These are phyloP conservation scores for Melanotaenia boesemani DNA, from an alignment of 2,797 vertebrate species.

Conservation along the genomic window DNA sequence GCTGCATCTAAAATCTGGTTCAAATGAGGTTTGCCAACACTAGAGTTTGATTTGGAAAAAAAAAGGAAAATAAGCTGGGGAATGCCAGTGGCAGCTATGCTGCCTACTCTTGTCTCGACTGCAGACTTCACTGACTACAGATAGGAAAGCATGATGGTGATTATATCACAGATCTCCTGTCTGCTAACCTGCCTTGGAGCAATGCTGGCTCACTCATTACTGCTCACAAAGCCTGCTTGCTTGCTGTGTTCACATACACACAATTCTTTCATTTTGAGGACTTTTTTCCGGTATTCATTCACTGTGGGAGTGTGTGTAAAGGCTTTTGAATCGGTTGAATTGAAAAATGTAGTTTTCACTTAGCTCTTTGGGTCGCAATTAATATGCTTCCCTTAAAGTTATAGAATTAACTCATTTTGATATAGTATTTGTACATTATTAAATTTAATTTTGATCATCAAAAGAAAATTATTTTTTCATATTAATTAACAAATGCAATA, in stretches of 20 bases:
- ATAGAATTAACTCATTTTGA: neutral
- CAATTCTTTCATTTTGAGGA: constrained; percentile 35
- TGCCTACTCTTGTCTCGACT: constrained; percentile 67
- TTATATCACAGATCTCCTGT: constrained; percentile 58
- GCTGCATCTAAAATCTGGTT: constrained; percentile 30
- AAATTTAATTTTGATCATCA: neutral
- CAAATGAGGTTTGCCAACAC: constrained; percentile 32
- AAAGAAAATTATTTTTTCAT: neutral
- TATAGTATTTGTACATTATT: neutral
- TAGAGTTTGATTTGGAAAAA: constrained; percentile 10
- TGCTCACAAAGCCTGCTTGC: constrained; percentile 31
- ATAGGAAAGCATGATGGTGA: constrained; percentile 51
- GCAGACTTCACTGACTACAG: constrained; percentile 53
- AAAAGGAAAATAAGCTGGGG: constrained; percentile 30
- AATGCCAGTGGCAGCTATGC: constrained; percentile 35
- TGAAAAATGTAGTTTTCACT: neutral
- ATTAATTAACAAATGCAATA: constrained; percentile 29
- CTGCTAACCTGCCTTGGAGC: constrained; percentile 67
- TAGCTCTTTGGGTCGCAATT: neutral
- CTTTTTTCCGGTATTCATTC: constrained; percentile 38
- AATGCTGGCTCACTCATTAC: constrained; percentile 57
- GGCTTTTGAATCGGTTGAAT: constrained; percentile 2
- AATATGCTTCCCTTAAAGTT: neutral
- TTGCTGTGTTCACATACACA: constrained; percentile 26
- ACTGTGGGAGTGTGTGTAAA: constrained; percentile 8